A percentile compares a stretch with the other conserved stretches of the same genome.
Conservation (phyloP, 1,140 invertebrate genomes). For the Eriosoma lanigerum region DNA sequence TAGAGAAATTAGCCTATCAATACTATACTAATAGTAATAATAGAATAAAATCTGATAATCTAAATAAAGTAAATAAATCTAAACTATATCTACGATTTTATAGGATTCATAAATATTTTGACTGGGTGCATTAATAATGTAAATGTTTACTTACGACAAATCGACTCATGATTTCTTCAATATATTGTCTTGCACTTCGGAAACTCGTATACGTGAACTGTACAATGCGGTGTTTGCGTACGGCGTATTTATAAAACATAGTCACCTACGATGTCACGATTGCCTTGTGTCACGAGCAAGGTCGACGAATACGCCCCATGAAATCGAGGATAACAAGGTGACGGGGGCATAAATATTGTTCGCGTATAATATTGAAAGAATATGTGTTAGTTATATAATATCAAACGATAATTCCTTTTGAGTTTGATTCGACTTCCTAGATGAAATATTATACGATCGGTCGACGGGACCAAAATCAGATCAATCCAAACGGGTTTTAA, state of each 20-base stretch:
- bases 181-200: constrained; percentile 18
- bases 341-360: too few relatives aligned
- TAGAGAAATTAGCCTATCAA: too few relatives aligned
- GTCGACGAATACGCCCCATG: constrained; percentile 40
- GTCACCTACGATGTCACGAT: constrained; percentile 7
- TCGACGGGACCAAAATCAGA: constrained; percentile 26
- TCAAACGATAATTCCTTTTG: background rate
- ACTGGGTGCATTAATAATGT: too few relatives aligned
- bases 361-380: too few relatives aligned
- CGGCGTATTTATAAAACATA: constrained; percentile 36
- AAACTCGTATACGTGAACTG: constrained; percentile 20
- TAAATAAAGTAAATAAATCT: too few relatives aligned
- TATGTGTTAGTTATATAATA: too few relatives aligned
- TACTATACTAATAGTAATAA: too few relatives aligned
- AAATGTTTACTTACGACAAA: constrained; percentile 46
- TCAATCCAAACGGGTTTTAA: constrained; percentile 33
- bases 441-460: background rate
- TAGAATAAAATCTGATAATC: too few relatives aligned
- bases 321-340: background rate
- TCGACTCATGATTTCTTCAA: constrained; percentile 41
- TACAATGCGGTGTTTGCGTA: background rate
- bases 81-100: too few relatives aligned
- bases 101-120: too few relatives aligned
- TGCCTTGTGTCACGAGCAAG: constrained; percentile 23
- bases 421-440: constrained; percentile 13